Percentiles rank a stretch among this genome's conserved stretches.
These are phyloP conservation scores for Anneissia japonica DNA, from an alignment of 35 echinoderm and acorn worm genomes.

Conservation along the genomic window DNA sequence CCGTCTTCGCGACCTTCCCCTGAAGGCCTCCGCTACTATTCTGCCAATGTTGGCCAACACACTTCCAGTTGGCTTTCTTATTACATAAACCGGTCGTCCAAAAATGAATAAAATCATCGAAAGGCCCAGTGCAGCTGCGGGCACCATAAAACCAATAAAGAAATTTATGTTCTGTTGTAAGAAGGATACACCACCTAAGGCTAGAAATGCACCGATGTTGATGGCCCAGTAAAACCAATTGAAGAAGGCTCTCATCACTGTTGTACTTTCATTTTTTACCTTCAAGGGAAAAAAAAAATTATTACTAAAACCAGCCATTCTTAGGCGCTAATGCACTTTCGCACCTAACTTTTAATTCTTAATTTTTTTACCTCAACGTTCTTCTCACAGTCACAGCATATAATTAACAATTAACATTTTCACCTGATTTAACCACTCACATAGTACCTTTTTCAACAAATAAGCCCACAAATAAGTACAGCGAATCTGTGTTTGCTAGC, in stretches of 20 bases:
- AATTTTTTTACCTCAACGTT: no score
- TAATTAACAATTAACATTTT: no score
- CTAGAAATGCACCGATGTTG: conserved; percentile 73
- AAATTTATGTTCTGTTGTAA: conserved; percentile 80
- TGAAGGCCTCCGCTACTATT: conserved; percentile 67
- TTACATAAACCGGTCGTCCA: conserved; percentile 55
- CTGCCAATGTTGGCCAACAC: conserved; percentile 71
- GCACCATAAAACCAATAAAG: conserved; percentile 55
- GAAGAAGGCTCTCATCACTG: conserved; percentile 76
- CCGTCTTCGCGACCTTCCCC: conserved; percentile 25
- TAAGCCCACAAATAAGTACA: no score
- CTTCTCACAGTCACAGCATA: no score
- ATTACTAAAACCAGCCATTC: no score
- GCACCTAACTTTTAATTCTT: no score
- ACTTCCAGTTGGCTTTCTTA: conserved; percentile 69
- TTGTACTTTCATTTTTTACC: conserved; percentile 81
- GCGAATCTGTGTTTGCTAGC: no score
- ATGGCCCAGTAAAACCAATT: conserved; percentile 99
- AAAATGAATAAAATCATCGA: conserved; percentile 42
- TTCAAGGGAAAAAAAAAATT: conserved; percentile 23
- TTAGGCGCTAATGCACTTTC: no score
- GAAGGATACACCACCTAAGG: conserved; percentile 35
- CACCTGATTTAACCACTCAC: no score
- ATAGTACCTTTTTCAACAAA: no score
- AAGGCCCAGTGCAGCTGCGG: conserved; percentile 12